Evolutionary conservation across 2,797 vertebrate genomes (phyloP), one percentile per base, ranked within the genome.

Genomic region (Chelon auratus): DNA sequence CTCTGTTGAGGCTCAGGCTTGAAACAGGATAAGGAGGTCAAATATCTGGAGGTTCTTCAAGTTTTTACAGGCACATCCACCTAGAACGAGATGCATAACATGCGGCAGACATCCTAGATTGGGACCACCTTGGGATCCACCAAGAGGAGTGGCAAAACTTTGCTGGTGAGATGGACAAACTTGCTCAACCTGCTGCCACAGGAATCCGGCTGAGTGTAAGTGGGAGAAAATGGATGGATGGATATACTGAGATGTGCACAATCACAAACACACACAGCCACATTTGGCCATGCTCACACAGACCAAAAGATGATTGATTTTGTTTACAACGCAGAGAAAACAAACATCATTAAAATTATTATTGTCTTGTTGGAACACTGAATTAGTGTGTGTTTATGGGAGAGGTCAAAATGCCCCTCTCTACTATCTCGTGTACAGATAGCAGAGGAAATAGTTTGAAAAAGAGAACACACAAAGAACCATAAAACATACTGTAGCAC

Each of bases 341-440:
- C 56, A 75, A 82, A 80, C 45, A 64, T 14, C 50, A 71, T 74
- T 54, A 57, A 55, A 56, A 59, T 67, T 47, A 59, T 75, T 22
- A 70, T 53, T 17, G 33, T 80, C 2, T 15, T 48, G 8, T 15
- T 61, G 37, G 12, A 77, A 68, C 43, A 63, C 24, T 70, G n/a
- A 37, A 67, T 69, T 8, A 57, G 30, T 42, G 20, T 39, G 1
- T 24, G 6, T 73, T 61, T 8, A 18, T 22, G 24, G 17, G 9
- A 52, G 36, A 53, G 51, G 15, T 60, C 13, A 84, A 81, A 81
- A 20, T 7, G 37, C 5, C 8, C 0, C 4, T 13, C 1, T 42
- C 14, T n/a, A 5, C 18, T 48, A 13, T 75, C 48, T 57, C 3
- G 18, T 36, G 20, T 17, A 45, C 4, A n/a, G 7, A n/a, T 8